Conservation (phyloP, 2,888 invertebrate species). For the Cephalotes varians region DNA sequence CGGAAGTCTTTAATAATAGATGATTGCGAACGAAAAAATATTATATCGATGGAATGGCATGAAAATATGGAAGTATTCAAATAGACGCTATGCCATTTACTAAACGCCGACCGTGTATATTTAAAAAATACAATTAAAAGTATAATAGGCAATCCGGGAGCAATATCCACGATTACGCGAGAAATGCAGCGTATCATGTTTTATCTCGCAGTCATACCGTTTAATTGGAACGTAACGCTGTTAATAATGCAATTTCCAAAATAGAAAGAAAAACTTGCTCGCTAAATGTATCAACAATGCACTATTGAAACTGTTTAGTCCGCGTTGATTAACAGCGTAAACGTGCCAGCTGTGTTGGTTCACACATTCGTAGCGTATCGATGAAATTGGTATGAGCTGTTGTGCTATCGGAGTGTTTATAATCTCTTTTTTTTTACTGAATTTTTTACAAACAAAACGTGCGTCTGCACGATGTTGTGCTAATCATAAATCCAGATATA, state of each 20-base stretch:
- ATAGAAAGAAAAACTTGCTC: constrained; percentile 8
- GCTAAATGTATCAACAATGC: background rate
- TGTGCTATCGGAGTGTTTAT: background rate
- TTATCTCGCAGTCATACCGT: constrained; percentile 34
- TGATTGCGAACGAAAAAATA: background rate
- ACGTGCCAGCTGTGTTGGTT: background rate
- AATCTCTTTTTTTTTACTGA: constrained; percentile 11
- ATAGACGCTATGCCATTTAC: background rate
- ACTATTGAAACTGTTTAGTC: constrained; percentile 27
- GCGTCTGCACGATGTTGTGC: background rate
- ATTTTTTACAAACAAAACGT: constrained; percentile 5
- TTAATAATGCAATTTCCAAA: constrained; percentile 35
- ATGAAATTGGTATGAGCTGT: constrained; percentile 21
- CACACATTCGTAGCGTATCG: background rate
- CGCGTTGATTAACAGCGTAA: constrained; percentile 12
- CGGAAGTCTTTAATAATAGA: background rate
- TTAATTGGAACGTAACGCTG: constrained; percentile 56
- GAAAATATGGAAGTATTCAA: constrained; percentile 14
- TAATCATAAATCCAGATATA: constrained; percentile 22
- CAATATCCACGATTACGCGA: constrained; percentile 62
- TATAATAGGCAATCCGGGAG: constrained; percentile 53
- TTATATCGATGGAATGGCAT: background rate
- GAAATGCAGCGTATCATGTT: constrained; percentile 51
- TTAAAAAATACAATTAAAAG: constrained; percentile 65
- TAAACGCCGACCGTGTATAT: constrained; percentile 39